phyloP scores from a whole-genome alignment of 2,888 invertebrate genomes.

The Drosophila nr. fundita region DNA sequence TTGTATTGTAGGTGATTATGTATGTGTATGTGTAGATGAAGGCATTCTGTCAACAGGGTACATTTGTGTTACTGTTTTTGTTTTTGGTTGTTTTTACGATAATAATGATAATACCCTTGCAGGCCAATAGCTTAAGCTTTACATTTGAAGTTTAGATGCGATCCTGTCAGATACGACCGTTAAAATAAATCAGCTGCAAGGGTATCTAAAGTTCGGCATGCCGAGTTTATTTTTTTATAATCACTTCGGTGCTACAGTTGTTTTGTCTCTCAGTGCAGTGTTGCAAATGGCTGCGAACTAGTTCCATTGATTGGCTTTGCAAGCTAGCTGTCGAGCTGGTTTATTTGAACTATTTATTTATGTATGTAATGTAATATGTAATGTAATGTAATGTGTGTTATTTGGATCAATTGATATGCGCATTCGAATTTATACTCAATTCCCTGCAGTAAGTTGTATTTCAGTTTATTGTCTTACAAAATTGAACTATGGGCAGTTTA shows the following conservation, averaged over 20 bases:
- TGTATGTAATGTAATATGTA: constrained; percentile 3
- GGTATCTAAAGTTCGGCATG: constrained; percentile 31
- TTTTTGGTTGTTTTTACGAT: constrained; percentile 14
- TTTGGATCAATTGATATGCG: constrained; percentile 53
- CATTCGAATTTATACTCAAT: constrained; percentile 42
- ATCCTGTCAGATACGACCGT: not conserved
- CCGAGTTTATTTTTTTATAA: constrained; percentile 22
- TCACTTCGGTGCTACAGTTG: constrained; percentile 20
- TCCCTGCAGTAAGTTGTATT: constrained; percentile 45
- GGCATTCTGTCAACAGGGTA: constrained; percentile 83
- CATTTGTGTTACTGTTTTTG: constrained; percentile 49
- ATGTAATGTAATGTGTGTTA: constrained; percentile 1
- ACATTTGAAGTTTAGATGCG: not conserved
- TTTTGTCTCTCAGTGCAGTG: constrained; percentile 13
- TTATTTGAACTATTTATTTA: constrained; percentile 43
- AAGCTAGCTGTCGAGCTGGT: constrained; percentile 46
- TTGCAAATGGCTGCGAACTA: constrained; percentile 34
- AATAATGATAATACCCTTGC: constrained; percentile 24
- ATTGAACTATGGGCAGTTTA: constrained; percentile 36
- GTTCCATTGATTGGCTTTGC: constrained; percentile 41
- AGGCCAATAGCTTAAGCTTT: not conserved
- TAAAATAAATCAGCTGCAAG: constrained; percentile 13
- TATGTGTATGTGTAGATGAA: constrained; percentile 71
- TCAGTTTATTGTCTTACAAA: constrained; percentile 60
- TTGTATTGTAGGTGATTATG: constrained; percentile 78